Base-by-base conservation (phyloP, 2,888 invertebrate genomes). In the Incurvaria masculella region DNA sequence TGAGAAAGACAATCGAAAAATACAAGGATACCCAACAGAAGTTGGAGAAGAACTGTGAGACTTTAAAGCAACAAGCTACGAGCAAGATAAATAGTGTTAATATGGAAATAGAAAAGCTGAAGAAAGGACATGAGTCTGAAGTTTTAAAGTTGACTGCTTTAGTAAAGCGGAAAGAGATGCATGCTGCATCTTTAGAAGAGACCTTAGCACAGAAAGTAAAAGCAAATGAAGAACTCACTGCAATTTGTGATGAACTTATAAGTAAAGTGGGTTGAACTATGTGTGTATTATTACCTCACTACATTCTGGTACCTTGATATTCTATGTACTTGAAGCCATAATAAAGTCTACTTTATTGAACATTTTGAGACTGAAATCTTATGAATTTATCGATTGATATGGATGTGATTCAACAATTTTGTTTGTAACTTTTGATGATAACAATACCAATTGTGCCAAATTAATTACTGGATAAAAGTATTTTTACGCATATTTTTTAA, bases 191-290 rank as follows among this genome's bases (percentile, higher is more conserved):
- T 3, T 72, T 95, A 46, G 88, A 91, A 61, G 89, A 91, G 61
- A 84, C 89, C 44, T 78, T 96, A 39, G 86, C 89, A 53, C 94
- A 94, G 65, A 96, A 95, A 75, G 84, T 84, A 2, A 89, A 91
- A 67, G 96, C 96, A 64, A 95, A 94, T 64, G 84, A 87, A 57
- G 94, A 94, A 68, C 76, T 97, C 58, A 88, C 94, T 45, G 88
- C 89, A 59, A 91, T 97, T 61, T 91, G 95, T 79, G 96, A 96
- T 80, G 96, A 96, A 74, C 85, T 97, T 51, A 94, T 97, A 61
- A 81, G 81, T 58, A 79, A 75, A 69, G 78, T 79, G 50, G 72
- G 71, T 47, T 76, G 66, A 75, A 59, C 53, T 59, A 18, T 23
- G n/a, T n/a, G n/a, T n/a, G n/a, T n/a, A n/a, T n/a, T n/a, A n/a